A percentile compares a stretch with the other conserved stretches of the same genome.
These are phyloP conservation scores for Blera fallax DNA, from an alignment of 2,888 invertebrate genomes.

Conservation along the genomic window DNA sequence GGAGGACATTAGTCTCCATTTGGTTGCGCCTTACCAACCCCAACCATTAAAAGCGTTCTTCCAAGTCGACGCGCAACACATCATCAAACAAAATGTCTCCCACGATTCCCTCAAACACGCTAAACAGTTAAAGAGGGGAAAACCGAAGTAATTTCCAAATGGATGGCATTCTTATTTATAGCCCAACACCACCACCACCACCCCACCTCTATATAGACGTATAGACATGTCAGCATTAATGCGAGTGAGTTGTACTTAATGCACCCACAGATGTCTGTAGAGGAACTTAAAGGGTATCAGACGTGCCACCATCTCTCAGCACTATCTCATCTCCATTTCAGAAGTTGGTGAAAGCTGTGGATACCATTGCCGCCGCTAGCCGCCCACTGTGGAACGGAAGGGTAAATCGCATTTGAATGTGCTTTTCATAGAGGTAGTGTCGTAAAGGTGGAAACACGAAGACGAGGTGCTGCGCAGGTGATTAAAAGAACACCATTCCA, in stretches of 20 bases:
- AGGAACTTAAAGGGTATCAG: conserved; percentile 67
- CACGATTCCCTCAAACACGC: conserved; percentile 19
- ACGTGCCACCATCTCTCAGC: conserved; percentile 43
- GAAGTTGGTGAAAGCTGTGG: conserved; percentile 59
- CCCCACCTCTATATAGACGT: conserved; percentile 26
- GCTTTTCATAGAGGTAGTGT: conserved; percentile 41
- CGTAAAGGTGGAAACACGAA: conserved; percentile 37
- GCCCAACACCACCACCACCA: no score
- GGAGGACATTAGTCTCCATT: conserved; percentile 53
- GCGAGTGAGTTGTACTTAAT: conserved; percentile 51
- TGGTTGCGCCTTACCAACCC: conserved; percentile 11
- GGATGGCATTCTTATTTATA: conserved; percentile 67
- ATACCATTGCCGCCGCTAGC: neutral
- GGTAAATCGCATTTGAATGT: conserved; percentile 66
- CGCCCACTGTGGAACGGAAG: conserved; percentile 31
- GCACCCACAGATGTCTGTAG: conserved; percentile 61
- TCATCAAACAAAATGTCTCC: conserved; percentile 46
- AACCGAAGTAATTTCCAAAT: conserved; percentile 64
- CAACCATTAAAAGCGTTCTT: conserved; percentile 32
- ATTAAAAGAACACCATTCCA: conserved; percentile 67
- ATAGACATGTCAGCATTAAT: conserved; percentile 65
- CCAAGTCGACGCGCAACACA: neutral
- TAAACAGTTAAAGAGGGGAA: neutral
- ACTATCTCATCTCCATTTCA: conserved; percentile 17
- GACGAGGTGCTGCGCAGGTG: conserved; percentile 58